phyloP scores from a whole-genome alignment of 2,797 vertebrate genomes.

The Eptatretus atami region DNA sequence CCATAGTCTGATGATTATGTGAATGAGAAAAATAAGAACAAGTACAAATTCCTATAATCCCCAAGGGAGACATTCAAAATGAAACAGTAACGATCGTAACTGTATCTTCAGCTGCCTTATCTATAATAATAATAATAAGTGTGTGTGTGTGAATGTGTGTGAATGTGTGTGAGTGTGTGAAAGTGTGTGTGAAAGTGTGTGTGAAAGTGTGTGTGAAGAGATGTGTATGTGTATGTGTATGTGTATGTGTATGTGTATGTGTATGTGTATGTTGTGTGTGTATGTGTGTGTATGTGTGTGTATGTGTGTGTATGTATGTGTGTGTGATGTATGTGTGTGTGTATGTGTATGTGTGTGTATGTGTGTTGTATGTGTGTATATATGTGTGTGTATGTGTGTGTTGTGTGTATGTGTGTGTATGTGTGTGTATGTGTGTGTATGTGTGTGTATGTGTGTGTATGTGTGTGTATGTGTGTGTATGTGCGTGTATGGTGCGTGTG shows the following conservation, averaged over 20 bases:
- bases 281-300: neutral
- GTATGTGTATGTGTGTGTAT: neutral
- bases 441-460: slow-evolving; percentile 2
- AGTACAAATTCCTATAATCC: too few relatives aligned
- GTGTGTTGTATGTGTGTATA: neutral
- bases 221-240: neutral
- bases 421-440: neutral
- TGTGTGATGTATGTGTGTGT: neutral
- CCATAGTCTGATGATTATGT: too few relatives aligned
- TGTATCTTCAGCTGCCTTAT: too few relatives aligned
- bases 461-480: neutral
- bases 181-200: neutral
- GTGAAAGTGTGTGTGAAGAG: neutral
- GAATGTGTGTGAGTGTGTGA: neutral
- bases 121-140: too few relatives aligned
- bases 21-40: too few relatives aligned
- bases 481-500: neutral
- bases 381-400: neutral
- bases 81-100: too few relatives aligned
- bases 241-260: neutral
- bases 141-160: neutral
- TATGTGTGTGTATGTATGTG: neutral
- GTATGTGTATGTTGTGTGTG: neutral
- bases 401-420: neutral
- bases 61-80: too few relatives aligned